Percentiles rank a stretch among this genome's conserved stretches.
These are phyloP conservation scores for Tragopan temminckii DNA, from an alignment of 2,797 vertebrate genomes.

Conservation along the genomic window DNA sequence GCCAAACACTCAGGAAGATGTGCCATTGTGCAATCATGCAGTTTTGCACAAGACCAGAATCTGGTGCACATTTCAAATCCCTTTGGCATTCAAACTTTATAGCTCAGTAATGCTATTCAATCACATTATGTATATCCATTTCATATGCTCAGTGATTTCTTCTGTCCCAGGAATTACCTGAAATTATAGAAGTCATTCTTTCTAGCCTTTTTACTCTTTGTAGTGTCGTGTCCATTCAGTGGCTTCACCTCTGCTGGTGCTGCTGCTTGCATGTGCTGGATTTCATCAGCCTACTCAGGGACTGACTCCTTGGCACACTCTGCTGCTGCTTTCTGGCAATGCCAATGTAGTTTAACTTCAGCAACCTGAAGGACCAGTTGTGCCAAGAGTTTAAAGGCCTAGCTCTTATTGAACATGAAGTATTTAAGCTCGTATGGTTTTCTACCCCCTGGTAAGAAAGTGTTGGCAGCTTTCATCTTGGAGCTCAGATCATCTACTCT, in stretches of 20 bases:
- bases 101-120: neutral
- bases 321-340: constrained; percentile 31
- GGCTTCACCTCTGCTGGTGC: fast-evolving
- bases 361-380: constrained; percentile 33
- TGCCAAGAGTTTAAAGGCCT: constrained; percentile 57
- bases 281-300: neutral
- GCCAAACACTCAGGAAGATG: neutral
- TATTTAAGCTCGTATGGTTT: constrained; percentile 56
- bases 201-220: neutral
- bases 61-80: neutral
- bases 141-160: neutral
- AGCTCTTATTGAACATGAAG: constrained; percentile 51
- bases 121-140: neutral
- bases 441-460: constrained; percentile 58
- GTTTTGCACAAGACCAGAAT: neutral
- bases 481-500: neutral
- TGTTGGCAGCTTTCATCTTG: constrained; percentile 52
- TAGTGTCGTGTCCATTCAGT: fast-evolving
- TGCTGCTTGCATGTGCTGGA: fast-evolving
- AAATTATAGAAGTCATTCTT: neutral
- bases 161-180: neutral
- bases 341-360: constrained; percentile 70
- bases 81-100: neutral
- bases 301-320: fast-evolving
- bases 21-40: neutral